Evolutionary conservation across 2,888 invertebrate genomes (phyloP), one percentile per base, ranked within the genome.

Genomic region (Oscheius myriophilus): DNA sequence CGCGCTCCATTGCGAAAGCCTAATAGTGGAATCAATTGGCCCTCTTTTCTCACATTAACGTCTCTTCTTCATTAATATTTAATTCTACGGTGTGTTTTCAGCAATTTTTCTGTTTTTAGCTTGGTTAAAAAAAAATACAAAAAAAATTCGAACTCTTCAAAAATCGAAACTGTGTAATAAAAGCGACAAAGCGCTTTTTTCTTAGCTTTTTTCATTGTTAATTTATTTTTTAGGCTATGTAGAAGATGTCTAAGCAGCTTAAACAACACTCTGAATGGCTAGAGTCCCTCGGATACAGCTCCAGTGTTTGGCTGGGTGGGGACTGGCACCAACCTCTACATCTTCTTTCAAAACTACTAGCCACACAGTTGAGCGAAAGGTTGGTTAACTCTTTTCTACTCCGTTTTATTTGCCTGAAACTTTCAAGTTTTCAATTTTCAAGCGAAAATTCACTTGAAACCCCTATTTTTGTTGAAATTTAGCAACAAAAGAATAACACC

Each of bases 261-360:
- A 66, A 71, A 51, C 62, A 68, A 42, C 54, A 49, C 16, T 62
- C 62, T 14, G 71, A 71, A 59, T 71, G 71, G 71, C 45, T 71
- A 21, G 71, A 71, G 21, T 23, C 18, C 3, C 45, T 68, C 26
- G 71, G 71, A 21, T 71, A 68, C 54, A 64, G 62, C 11, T 25
- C 57, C 18, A 39, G 57, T 26, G 67, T 54, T 2, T 71, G 71
- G 67, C 63, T 71, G 43, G 64, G 67, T 51, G 71, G 71, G 26
- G 71, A 71, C 49, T 71, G 71, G 71, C 67, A 67, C 45, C 61
- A 53, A 14, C 71, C 71, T 26, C 53, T 71, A 26, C 67, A 71
- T 33, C 23, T 71, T 2, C 63, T 71, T 12, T 67, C 71, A 0
- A 71, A 71, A 23, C 55, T 71, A 16, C 7, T 71, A 39, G 51